These are phyloP conservation scores for Hypena proboscidalis DNA, from an alignment of 2,888 invertebrate species.

Conservation along the genomic window DNA sequence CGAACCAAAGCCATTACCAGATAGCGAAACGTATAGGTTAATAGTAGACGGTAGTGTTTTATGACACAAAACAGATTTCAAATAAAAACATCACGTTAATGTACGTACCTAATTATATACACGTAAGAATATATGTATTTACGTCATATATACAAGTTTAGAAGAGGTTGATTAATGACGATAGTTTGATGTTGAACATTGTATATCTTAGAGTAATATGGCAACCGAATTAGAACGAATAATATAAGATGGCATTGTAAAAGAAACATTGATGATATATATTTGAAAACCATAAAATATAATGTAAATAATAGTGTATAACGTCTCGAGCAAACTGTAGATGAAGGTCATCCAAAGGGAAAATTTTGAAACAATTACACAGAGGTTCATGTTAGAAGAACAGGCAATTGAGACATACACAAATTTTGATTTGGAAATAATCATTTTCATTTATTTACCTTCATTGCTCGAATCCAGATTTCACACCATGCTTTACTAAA, in stretches of 20 bases:
- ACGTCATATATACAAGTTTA: too few species aligned
- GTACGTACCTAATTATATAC: slow-evolving; percentile 32
- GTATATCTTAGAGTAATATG: background rate
- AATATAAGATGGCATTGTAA: background rate
- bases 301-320: background rate
- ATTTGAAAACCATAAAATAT: too few species aligned
- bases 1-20: slow-evolving; percentile 36
- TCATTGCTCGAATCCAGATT: slow-evolving; percentile 31
- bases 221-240: background rate
- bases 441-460: slow-evolving; percentile 35
- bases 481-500: slow-evolving; percentile 23
- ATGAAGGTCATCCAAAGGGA: slow-evolving; percentile 1
- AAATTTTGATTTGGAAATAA: slow-evolving; percentile 22
- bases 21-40: slow-evolving; percentile 20
- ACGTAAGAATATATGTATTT: background rate
- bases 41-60: slow-evolving; percentile 15
- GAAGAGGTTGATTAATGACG: too few species aligned
- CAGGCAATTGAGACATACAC: slow-evolving; percentile 34
- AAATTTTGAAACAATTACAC: slow-evolving; percentile 10
- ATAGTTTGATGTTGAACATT: too few species aligned
- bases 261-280: too few species aligned
- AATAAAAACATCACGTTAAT: slow-evolving; percentile 9
- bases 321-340: background rate
- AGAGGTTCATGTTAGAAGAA: slow-evolving; percentile 30
- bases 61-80: slow-evolving; percentile 15